Base-by-base conservation (phyloP, 2,113 vertebrate species). In the Tupaia chinensis region DNA sequence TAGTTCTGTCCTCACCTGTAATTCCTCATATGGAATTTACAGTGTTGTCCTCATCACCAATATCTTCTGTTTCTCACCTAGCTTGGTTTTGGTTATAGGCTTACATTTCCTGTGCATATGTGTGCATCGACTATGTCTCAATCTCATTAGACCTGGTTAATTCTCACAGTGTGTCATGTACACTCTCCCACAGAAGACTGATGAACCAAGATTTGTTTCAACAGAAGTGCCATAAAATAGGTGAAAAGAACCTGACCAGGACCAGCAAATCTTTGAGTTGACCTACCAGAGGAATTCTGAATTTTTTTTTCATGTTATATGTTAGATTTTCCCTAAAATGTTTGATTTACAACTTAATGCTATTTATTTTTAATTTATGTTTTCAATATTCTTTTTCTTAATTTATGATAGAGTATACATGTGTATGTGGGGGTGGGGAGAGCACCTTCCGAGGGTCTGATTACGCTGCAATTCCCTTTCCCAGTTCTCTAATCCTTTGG, bases 231-330 rank as follows among this genome's bases (percentile, higher is more conserved):
- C 19, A 65, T 29, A 63, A 12, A 9, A 23, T 1, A 56, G 7
- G 20, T 25, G 14, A 53, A n/a, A 25, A 9, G 3, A 0, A 2
- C 1, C 29, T 29, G 12, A 34, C 0, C 4, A 70, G 13, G 44
- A 5, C 0, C 53, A 81, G 7, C 2, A 69, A n/a, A 19, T 1
- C 2, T 4, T 8, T 0, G 2, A 2, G 1, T 6, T 9, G 63
- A n/a, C 54, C 7, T 27, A 27, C 53, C 12, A 63, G 8, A 34
- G 25, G 0, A 44, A 23, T 58, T 58, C 15, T 65, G 25, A 22
- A 25, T 80, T 63, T 29, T 73, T 63, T 29, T 4, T 79, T n/a
- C 83, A 9, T 29, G 58, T 25, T 16, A 29, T 69, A 22, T 80
- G 8, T 78, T 83, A 29, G 2, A 25, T 32, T 27, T 60, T 27